Base-by-base conservation (phyloP, 1,140 invertebrate genomes). In the Drosophila virilis region DNA sequence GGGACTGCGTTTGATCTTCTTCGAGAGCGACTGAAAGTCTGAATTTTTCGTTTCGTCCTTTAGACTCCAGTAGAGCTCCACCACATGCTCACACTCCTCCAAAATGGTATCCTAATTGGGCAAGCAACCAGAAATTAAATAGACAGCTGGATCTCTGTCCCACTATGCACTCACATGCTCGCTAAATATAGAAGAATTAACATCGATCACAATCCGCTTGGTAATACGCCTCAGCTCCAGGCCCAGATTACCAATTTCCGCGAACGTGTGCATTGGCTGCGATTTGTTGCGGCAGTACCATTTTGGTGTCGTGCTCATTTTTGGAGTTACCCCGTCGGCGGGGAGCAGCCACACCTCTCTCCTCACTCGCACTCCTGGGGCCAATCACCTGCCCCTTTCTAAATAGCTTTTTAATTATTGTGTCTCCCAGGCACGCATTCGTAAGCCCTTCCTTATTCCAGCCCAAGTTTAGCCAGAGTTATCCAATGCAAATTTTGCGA, bases 241-340 rank as follows among this genome's bases (percentile, higher is more conserved):
- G 52, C 90, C 90, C 64, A 91, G 68, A 70, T 90, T 91, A 22
- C 74, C 78, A 57, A 91, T 90, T 83, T 91, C 90, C 74, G 82
- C 79, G 74, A 91, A 91, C 68, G 90, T 91, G 75, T 91, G 89
- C 82, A 91, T 90, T 55, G 89, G 90, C 80, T 91, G 89, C 65
- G 90, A 91, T 91, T 91, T 91, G 77, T 91, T 91, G 73, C 90
- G 90, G 86, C 90, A 91, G 85, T 91, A 91, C 90, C 90, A 91
- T 74, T 91, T 91, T 67, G 90, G 90, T 58, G 90, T 91, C 32
- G 81, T 91, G 72, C 90, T 90, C 90, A 91, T 91, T 83, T 90
- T 82, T 54, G 74, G 54, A 66, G 57, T 80, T 66, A 48, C 61
- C 59, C 65, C 77, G 40, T 66, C 62, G 73, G 52, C 65, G 42